Evolutionary conservation across 1,140 invertebrate genomes (phyloP), one percentile per base, ranked within the genome.

Genomic region (Lepidurus packardi): DNA sequence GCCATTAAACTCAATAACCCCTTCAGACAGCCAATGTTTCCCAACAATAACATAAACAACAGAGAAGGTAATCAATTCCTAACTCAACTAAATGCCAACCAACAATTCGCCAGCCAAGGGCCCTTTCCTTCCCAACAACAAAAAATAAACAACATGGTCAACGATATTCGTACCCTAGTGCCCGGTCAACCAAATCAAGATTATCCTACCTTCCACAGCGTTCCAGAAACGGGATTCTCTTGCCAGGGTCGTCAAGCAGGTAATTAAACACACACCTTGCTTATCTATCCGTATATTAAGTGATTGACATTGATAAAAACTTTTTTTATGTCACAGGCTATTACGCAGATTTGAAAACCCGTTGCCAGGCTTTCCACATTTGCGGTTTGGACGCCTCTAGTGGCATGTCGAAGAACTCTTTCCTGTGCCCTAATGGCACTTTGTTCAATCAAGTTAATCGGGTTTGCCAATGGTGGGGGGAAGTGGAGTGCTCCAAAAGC

Each of bases 101-200:
- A 65, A 65, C 16, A 34, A 34, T 34, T 13, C 53, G 10, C 16
- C 45, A 47, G 45, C 10, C 45, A 47, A 16, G 45, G 45, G 1
- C 16, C 53, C 21, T 65, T 65, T 16, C 53, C 9, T 16, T 7
- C 8, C 13, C 8, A 65, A 16, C 53, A 65, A 65, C 16, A 21
- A 65, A 21, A 65, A 7, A 65, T 7, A 7, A 65, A 65, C 13
- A 65, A 21, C 1, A 9, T 1, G 21, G 13, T 65, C 21, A 65
- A 65, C 21, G 53, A 65, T 16, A 65, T 65, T n/a, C 53, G 53
- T n/a, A 65, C 53, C 6, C 3, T 65, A 65, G 53, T 93, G 76
- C 91, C 92, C 1, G 91, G 91, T 0, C 88, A 91, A 80, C 91
- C 91, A 0, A 91, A 90, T 5, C 81, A 88, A 16, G 91, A 93